Conservation (phyloP, 2,888 invertebrate species). For the Eupeodes luniger region DNA sequence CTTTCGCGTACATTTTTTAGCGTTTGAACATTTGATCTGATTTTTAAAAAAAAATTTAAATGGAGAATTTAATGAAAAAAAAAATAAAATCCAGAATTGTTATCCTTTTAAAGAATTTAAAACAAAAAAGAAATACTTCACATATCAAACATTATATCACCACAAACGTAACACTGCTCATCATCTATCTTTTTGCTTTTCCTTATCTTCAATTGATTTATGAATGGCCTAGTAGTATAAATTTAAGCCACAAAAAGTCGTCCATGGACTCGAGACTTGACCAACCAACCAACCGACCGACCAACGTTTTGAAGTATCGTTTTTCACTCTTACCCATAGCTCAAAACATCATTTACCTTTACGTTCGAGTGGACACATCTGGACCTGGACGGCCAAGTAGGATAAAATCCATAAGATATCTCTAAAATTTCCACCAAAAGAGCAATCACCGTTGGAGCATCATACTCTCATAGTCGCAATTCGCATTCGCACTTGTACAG, state of each 20-base stretch:
- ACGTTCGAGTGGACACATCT: conserved; percentile 56
- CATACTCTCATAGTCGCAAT: too few relatives aligned
- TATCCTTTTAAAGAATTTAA: neutral
- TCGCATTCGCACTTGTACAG: too few relatives aligned
- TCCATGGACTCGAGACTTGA: conserved; percentile 30
- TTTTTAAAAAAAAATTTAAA: too few relatives aligned
- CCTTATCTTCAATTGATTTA: conserved; percentile 74
- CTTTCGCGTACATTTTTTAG: too few relatives aligned
- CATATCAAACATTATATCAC: conserved; percentile 56
- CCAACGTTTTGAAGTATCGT: conserved; percentile 34
- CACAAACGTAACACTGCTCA: conserved; percentile 28
- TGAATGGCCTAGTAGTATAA: conserved; percentile 61
- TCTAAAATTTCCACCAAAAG: conserved; percentile 62
- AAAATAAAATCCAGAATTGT: too few relatives aligned
- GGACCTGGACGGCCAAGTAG: conserved; percentile 45
- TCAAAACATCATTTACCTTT: conserved; percentile 74
- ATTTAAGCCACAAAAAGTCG: conserved; percentile 48
- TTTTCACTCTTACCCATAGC: conserved; percentile 41
- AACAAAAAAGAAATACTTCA: conserved; percentile 4
- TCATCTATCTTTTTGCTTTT: conserved; percentile 51
- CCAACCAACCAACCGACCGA: too few relatives aligned
- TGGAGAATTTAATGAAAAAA: too few relatives aligned
- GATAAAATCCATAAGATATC: conserved; percentile 71
- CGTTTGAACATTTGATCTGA: too few relatives aligned
- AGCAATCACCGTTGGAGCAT: conserved; percentile 49